Conservation (phyloP, 1,140 invertebrate species). For the Holotrichia oblita region DNA sequence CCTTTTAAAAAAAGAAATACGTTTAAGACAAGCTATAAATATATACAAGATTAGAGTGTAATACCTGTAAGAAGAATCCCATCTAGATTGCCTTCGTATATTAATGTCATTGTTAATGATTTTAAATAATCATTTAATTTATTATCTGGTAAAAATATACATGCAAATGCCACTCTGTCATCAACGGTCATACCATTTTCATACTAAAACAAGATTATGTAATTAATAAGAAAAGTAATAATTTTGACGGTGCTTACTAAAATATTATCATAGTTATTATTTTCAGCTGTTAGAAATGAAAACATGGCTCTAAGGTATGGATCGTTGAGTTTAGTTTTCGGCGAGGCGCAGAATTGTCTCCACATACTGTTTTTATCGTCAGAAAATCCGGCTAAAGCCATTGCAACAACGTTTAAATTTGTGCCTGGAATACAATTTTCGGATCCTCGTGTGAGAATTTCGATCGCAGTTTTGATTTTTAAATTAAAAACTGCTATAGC, state of each 20-base stretch:
- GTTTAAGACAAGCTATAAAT: not conserved
- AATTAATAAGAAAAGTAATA: slow-evolving; percentile 38
- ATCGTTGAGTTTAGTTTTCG: slow-evolving; percentile 79
- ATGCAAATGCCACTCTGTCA: slow-evolving; percentile 94
- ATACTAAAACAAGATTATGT: slow-evolving; percentile 63
- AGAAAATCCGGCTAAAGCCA: slow-evolving; percentile 89
- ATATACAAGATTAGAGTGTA: not conserved
- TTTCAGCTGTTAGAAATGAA: slow-evolving; percentile 86
- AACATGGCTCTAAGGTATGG: slow-evolving; percentile 93
- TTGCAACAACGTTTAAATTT: slow-evolving; percentile 76
- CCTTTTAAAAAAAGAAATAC: slow-evolving; percentile 59
- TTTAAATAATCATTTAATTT: slow-evolving; percentile 83
- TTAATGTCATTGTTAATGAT: slow-evolving; percentile 73
- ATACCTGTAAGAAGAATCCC: slow-evolving; percentile 87
- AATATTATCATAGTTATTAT: slow-evolving; percentile 81
- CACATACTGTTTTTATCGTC: slow-evolving; percentile 85
- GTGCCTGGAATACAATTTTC: slow-evolving; percentile 58
- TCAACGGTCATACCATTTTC: slow-evolving; percentile 84
- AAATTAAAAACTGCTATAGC: slow-evolving; percentile 92
- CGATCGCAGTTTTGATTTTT: slow-evolving; percentile 83
- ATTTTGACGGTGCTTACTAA: slow-evolving; percentile 68
- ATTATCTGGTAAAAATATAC: slow-evolving; percentile 85
- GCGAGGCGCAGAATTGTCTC: slow-evolving; percentile 78
- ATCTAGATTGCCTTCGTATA: slow-evolving; percentile 81
- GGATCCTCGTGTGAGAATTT: slow-evolving; percentile 80